Conservation (phyloP, 1,140 invertebrate genomes). For the Drosophila guanche region DNA sequence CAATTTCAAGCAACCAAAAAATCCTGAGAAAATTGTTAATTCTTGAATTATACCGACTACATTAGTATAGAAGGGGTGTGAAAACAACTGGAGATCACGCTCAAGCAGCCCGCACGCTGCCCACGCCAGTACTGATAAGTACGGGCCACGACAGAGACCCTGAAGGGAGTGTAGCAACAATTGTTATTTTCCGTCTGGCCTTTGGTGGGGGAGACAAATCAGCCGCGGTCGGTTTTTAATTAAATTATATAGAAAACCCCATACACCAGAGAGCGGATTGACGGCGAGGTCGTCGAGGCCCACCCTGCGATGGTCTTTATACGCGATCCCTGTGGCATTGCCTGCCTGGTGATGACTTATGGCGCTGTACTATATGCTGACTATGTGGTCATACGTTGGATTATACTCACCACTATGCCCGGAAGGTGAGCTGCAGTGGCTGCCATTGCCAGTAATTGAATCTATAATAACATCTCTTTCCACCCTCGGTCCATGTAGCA, state of each 20-base stretch:
- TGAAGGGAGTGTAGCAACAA: constrained; percentile 61
- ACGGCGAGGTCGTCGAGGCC: neutral
- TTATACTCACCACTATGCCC: constrained; percentile 92
- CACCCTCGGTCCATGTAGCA: constrained; percentile 84
- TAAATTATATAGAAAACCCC: constrained; percentile 58
- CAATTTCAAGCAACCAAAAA: constrained; percentile 53
- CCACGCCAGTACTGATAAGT: neutral
- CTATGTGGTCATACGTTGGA: constrained; percentile 94
- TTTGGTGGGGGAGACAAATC: constrained; percentile 30
- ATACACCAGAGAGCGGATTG: constrained; percentile 5
- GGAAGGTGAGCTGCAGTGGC: constrained; percentile 87
- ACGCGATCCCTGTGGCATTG: constrained; percentile 93
- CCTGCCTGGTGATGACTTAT: constrained; percentile 94
- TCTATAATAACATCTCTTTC: constrained; percentile 65
- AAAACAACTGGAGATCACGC: constrained; percentile 1
- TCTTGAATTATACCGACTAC: constrained; percentile 6
- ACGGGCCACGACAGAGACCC: neutral
- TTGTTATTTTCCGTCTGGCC: constrained; percentile 46
- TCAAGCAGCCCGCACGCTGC: constrained; percentile 2
- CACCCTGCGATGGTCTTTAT: constrained; percentile 84
- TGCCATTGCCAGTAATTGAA: neutral
- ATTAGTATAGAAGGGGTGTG: constrained; percentile 17
- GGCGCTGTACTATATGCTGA: constrained; percentile 93
- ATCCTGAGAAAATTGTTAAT: constrained; percentile 31
- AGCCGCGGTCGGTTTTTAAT: constrained; percentile 70